Conservation (phyloP, 2,888 invertebrate species). For the Ophonus ardosiacus region DNA sequence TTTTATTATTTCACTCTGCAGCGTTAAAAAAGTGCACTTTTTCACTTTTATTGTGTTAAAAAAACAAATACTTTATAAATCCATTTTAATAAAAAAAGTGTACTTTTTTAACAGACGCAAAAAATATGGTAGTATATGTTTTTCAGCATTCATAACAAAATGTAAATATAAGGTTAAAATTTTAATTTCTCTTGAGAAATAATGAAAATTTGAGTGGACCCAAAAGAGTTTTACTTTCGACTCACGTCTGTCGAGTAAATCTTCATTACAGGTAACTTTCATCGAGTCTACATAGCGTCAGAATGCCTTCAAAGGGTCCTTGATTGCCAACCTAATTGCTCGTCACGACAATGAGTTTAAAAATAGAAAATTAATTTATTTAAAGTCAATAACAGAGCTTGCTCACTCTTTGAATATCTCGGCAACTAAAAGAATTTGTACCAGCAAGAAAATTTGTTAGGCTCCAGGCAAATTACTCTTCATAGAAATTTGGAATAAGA, state of each 20-base stretch:
- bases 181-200: conserved; percentile 3
- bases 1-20: too few relatives aligned
- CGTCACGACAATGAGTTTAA: conserved; percentile 11
- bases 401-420: background rate
- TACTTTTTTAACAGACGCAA: too few relatives aligned
- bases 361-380: conserved; percentile 43
- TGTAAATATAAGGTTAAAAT: background rate
- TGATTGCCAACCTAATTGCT: conserved; percentile 25
- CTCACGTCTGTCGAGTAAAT: conserved; percentile 14
- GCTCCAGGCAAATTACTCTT: too few relatives aligned
- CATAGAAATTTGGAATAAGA: too few relatives aligned
- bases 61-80: too few relatives aligned
- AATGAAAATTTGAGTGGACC: conserved; percentile 25
- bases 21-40: too few relatives aligned
- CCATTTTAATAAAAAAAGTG: too few relatives aligned
- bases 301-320: conserved; percentile 14
- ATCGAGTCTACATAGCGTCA: background rate
- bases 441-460: too few relatives aligned
- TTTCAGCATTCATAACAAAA: too few relatives aligned
- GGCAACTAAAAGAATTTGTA: too few relatives aligned
- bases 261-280: conserved; percentile 7
- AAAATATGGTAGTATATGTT: too few relatives aligned
- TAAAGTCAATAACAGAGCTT: conserved; percentile 35
- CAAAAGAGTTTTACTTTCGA: background rate
- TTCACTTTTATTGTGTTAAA: too few relatives aligned